Percentiles rank a stretch among this genome's conserved stretches.
Evolutionary conservation across 2,888 invertebrate genomes (phyloP).

Genomic region (Ariolimax columbianus): DNA sequence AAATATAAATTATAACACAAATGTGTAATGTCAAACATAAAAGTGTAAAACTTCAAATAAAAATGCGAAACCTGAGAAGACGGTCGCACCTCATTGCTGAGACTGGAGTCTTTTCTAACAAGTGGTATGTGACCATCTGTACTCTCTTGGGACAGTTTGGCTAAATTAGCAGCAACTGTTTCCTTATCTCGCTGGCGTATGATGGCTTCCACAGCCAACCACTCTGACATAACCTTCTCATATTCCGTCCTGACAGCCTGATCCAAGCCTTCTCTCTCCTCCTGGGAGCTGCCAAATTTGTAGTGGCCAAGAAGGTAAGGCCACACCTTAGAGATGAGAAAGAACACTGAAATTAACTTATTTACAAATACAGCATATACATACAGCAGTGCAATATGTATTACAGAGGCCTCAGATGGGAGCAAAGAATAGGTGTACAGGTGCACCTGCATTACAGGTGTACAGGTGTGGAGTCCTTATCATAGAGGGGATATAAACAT

Average conservation of each 20-base stretch:
- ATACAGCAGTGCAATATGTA: too few relatives aligned
- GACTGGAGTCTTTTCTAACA: slow-evolving; percentile 78
- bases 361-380: too few relatives aligned
- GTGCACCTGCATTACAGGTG: too few relatives aligned
- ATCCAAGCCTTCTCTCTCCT: slow-evolving; percentile 72
- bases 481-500: too few relatives aligned
- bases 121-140: slow-evolving; percentile 76
- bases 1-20: neutral
- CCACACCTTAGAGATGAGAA: slow-evolving; percentile 83
- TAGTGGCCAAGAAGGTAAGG: slow-evolving; percentile 93
- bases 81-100: slow-evolving; percentile 79
- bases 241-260: slow-evolving; percentile 84
- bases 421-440: too few relatives aligned
- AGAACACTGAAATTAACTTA: neutral
- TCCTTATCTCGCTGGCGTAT: slow-evolving; percentile 82
- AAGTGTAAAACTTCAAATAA: slow-evolving; percentile 22
- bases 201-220: slow-evolving; percentile 96
- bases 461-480: too few relatives aligned
- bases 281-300: slow-evolving; percentile 83
- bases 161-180: slow-evolving; percentile 90
- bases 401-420: too few relatives aligned
- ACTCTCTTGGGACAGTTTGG: slow-evolving; percentile 87
- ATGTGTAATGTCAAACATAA: neutral
- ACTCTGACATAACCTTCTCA: slow-evolving; percentile 95
- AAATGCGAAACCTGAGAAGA: slow-evolving; percentile 27